Percentiles rank a stretch among this genome's conserved stretches.
These are phyloP conservation scores for Dromius quadrimaculatus DNA, from an alignment of 2,888 invertebrate genomes.

Conservation along the genomic window DNA sequence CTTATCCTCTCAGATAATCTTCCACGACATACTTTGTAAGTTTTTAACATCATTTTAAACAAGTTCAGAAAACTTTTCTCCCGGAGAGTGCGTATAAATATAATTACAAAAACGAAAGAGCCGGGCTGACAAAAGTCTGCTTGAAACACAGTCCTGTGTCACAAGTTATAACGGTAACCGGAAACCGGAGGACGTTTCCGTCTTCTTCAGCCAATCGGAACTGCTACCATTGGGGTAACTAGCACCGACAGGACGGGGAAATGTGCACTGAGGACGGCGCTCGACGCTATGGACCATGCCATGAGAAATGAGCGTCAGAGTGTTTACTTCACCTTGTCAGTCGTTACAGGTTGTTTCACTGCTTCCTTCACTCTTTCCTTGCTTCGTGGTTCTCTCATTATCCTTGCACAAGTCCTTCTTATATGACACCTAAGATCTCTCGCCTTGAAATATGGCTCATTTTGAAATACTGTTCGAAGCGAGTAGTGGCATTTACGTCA, in stretches of 20 bases:
- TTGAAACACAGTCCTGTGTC: constrained; percentile 18
- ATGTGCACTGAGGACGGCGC: too few species aligned
- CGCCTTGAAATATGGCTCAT: constrained; percentile 1
- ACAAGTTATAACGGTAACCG: constrained; percentile 50
- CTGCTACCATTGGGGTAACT: constrained; percentile 41
- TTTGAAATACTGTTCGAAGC: too few species aligned
- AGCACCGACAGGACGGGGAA: constrained; percentile 36
- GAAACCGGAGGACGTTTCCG: constrained; percentile 42
- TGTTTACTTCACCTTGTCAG: background rate
- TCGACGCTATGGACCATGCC: constrained; percentile 9
- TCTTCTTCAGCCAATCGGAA: constrained; percentile 48
- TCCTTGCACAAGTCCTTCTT: constrained; percentile 12
- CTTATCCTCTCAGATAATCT: constrained; percentile 37
- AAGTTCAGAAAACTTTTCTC: constrained; percentile 34
- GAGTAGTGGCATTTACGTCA: too few species aligned
- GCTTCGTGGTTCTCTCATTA: constrained; percentile 14
- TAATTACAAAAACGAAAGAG: constrained; percentile 30
- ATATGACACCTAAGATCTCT: background rate
- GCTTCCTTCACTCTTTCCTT: constrained; percentile 4
- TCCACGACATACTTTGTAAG: constrained; percentile 46
- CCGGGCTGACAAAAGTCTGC: constrained; percentile 1
- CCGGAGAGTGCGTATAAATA: constrained; percentile 40
- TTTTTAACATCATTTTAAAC: constrained; percentile 47
- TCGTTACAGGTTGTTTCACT: background rate
- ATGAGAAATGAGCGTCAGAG: background rate